Evolutionary conservation across 2,888 invertebrate genomes (phyloP).

Genomic region (Eupeodes luniger): DNA sequence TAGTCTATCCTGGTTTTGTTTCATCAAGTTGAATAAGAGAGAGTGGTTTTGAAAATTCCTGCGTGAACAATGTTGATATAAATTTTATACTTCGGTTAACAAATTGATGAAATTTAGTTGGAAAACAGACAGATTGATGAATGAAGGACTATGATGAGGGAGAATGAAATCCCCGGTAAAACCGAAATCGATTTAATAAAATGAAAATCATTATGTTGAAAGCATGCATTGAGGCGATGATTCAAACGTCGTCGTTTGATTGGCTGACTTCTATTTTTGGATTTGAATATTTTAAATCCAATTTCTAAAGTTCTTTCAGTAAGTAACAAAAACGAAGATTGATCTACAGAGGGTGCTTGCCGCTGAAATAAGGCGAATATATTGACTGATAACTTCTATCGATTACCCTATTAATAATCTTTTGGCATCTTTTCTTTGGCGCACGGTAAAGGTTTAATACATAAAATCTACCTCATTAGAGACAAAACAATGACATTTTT

Average conservation of each 20-base stretch:
- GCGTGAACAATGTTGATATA: background rate
- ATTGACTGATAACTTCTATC: no score
- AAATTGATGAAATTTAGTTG: constrained; percentile 25
- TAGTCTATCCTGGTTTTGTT: background rate
- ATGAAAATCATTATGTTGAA: background rate
- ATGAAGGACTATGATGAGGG: background rate
- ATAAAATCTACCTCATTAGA: no score
- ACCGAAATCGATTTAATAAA: constrained; percentile 8
- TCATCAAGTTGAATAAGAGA: constrained; percentile 9
- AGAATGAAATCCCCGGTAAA: background rate
- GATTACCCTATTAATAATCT: no score
- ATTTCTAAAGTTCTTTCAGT: background rate
- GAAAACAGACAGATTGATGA: constrained; percentile 6
- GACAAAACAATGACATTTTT: no score
- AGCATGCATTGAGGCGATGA: background rate
- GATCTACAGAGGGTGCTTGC: background rate
- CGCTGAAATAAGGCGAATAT: no score
- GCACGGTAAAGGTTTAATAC: no score
- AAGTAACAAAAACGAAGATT: background rate
- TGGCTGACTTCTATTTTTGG: background rate
- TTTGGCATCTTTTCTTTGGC: no score
- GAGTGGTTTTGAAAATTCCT: constrained; percentile 9
- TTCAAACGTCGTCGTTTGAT: background rate
- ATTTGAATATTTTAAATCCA: background rate
- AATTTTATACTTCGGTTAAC: background rate